Evolutionary conservation across 2,888 invertebrate genomes (phyloP), one percentile per base, ranked within the genome.

Genomic region (Cosmia pyralina): DNA sequence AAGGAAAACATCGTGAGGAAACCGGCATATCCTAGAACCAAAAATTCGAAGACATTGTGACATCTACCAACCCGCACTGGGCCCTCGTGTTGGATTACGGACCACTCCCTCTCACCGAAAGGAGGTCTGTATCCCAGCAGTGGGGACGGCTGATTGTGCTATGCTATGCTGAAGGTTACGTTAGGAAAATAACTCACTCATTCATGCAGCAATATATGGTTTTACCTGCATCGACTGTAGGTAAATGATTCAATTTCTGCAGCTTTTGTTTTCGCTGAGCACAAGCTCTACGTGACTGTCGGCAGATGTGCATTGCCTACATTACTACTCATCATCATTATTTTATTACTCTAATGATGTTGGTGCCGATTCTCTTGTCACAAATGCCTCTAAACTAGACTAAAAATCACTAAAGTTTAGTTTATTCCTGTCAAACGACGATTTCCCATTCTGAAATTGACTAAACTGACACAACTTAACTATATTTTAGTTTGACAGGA

Each of bases 271-370:
- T 44, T 8, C 44, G 4, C 44, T 22, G 19, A 70, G 44, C 58
- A n/a, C 58, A 22, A 69, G 19, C 0, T 10, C 46, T 72, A 72
- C 72, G 72, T 71, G 72, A 71, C 72, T 8, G 2, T 15, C 2
- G 46, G 19, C 72, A 60, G 71, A 19, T 22, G 5, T 8, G 2
- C 22, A 11, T 46, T 58, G 17, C 5, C 7, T 13, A 19, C 48
- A 41, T n/a, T 19, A n/a, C n/a, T n/a, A n/a, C n/a, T n/a, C n/a
- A n/a, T n/a, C n/a, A n/a, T n/a, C n/a, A 13, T 48, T 38, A 38
- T 38, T 38, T 38, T 38, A 38, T 38, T 38, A 38, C 2, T 38
- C 2, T 38, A 38, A 4, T 38, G 28, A 28, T 28, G 28, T 28
- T n/a, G n/a, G n/a, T n/a, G n/a, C n/a, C n/a, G n/a, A n/a, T n/a